Evolutionary conservation across 2,797 vertebrate species (phyloP), one percentile per base, ranked within the genome.

Genomic region (Etheostoma nigrum): DNA sequence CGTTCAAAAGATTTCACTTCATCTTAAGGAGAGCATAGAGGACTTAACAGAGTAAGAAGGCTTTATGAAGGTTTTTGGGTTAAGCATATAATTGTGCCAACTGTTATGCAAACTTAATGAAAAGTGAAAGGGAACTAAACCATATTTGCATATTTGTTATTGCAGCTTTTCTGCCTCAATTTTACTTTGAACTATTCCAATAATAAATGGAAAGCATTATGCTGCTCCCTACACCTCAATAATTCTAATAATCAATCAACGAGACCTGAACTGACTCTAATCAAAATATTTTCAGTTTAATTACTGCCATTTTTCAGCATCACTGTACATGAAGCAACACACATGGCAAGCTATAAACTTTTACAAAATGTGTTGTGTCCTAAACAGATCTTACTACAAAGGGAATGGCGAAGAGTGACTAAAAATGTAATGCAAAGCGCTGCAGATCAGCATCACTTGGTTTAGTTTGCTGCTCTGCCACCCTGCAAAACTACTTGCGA

Each of bases 1-100:
- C 58, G 67, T 82, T 91, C 69, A 79, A 74, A 73, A 74, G 77
- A 87, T 84, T 84, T 82, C 67, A 72, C 83, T 82, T 74, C 61
- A 78, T 61, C 62, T 74, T 67, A 65, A 84, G 69, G 58, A 76
- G 76, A 76, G 51, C 42, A 74, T 69, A 73, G 47, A 76, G 27
- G 78, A 74, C 72, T 78, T 58, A 75, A 72, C 64, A 71, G 74
- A 75, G 49, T 76, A 78, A 70, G 25, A 60, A 53, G 81, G 51
- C 25, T 81, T 83, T 80, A 81, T 85, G 23, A 64, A 83, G 72
- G 85, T 82, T 82, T 84, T 84, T 78, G 27, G 25, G 14, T 52
- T 47, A 62, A 64, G 48, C 64, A 74, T 76, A 79, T 23, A 74
- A 53, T 63, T 67, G 7, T 51, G 25, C 45, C 15, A 27, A 54